phyloP scores from a whole-genome alignment of 2,888 invertebrate species.

The Melinaea marsaeus region DNA sequence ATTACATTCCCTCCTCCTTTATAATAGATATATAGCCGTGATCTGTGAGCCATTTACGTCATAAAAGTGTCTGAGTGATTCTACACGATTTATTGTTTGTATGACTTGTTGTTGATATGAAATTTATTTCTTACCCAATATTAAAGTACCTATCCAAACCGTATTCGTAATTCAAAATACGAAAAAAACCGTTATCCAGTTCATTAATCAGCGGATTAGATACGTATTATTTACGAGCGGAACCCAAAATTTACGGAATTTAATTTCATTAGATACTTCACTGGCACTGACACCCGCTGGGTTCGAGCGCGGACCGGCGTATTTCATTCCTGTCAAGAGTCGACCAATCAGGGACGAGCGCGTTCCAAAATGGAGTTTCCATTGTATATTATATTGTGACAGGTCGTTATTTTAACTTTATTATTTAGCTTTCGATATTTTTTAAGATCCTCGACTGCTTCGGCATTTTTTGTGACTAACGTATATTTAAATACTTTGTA shows the following conservation, averaged over 20 bases:
- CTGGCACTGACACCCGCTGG: conserved; percentile 74
- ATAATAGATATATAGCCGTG: conserved; percentile 57
- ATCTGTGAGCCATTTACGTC: conserved; percentile 61
- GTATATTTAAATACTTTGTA: conserved; percentile 12
- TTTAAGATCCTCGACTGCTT: conserved; percentile 43
- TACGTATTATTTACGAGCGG: conserved; percentile 74
- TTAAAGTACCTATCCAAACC: conserved; percentile 8
- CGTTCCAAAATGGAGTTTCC: conserved; percentile 76
- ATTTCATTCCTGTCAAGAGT: conserved; percentile 72
- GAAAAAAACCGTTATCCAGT: conserved; percentile 51
- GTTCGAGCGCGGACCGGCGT: conserved; percentile 61
- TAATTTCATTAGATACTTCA: conserved; percentile 76
- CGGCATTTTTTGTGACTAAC: conserved; percentile 17
- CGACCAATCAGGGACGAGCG: conserved; percentile 62
- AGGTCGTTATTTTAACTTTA: conserved; percentile 76
- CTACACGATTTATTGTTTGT: conserved; percentile 55
- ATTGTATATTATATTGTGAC: conserved; percentile 78
- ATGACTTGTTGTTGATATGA: conserved; percentile 37
- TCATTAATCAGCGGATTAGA: conserved; percentile 77
- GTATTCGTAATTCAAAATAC: conserved; percentile 24
- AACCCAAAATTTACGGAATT: conserved; percentile 74
- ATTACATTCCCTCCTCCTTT: conserved; percentile 35
- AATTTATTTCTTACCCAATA: conserved; percentile 12
- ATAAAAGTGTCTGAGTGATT: conserved; percentile 62
- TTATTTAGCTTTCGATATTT: conserved; percentile 67